Conservation (phyloP, 64 coral and sea anemone species). For the Trachythela sp. region DNA sequence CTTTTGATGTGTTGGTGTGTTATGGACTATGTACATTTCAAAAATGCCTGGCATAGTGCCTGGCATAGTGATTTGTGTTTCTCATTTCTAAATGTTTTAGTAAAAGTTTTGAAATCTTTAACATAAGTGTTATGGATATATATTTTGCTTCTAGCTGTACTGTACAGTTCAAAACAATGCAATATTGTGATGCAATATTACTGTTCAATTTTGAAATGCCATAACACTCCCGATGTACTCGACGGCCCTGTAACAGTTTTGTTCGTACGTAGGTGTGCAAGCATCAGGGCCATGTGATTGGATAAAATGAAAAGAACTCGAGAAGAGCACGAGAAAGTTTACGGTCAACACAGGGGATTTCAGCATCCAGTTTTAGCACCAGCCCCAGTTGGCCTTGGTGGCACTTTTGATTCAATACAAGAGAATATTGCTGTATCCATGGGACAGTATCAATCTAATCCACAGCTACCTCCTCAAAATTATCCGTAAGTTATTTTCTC, state of each 20-base stretch:
- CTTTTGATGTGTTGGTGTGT: background rate
- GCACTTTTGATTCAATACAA: constrained; percentile 39
- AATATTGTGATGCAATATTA: background rate
- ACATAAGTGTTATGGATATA: no score
- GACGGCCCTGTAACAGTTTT: background rate
- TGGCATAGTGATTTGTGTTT: background rate
- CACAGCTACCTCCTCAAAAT: constrained; percentile 43
- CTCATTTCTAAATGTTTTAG: no score
- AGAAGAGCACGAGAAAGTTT: constrained; percentile 58
- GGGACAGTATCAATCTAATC: constrained; percentile 45
- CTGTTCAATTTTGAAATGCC: background rate
- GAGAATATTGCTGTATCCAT: constrained; percentile 34
- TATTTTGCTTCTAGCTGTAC: no score
- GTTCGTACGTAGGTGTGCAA: background rate
- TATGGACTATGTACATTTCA: background rate
- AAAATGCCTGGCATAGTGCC: no score
- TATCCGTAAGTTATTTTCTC: constrained; percentile 40
- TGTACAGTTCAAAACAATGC: no score
- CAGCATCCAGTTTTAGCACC: constrained; percentile 53
- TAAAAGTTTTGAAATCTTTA: no score
- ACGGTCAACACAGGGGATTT: constrained; percentile 48
- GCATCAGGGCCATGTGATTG: constrained; percentile 11
- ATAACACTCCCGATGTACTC: background rate
- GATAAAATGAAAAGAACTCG: constrained; percentile 60
- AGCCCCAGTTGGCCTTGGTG: constrained; percentile 40